Evolutionary conservation across 2,113 vertebrate species (phyloP), one percentile per base, ranked within the genome.

Genomic region (Macaca mulatta): DNA sequence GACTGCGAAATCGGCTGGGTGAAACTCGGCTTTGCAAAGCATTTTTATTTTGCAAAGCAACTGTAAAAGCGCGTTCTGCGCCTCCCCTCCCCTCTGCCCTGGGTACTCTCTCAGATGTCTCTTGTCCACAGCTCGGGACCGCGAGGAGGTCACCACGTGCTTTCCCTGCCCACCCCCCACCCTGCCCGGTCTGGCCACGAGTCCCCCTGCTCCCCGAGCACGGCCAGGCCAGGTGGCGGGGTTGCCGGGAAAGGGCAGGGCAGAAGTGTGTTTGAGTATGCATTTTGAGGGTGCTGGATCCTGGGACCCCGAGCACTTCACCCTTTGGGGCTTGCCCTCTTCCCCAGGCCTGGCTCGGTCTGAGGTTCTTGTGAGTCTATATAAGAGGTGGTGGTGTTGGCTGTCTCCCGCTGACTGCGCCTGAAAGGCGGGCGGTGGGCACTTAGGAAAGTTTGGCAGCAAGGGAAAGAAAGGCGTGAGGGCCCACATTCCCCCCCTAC

Each of bases 401-500:
- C 82, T 35, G 67, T 75, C n/a, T 94, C 64, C 35, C 27, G 12
- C 25, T 74, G 79, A 79, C 59, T 80, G 94, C 45, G n/a, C 70
- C 69, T 55, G 59, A 80, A 80, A 92, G 78, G 93, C 40, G 11
- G 80, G n/a, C 69, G 14, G 80, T 96, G 88, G 98, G 89, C 90
- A 96, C 93, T 97, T 96, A 11, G 17, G 50, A 98, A 98, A 98
- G 96, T 98, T 98, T 98, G 96, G 59, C 67, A 81, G 84, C 38
- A 30, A 48, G 61, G 45, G n/a, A 59, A 90, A 95, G 84, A 93
- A 93, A 96, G 83, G 75, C 64, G 2, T 38, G 83, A 96, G 38
- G 69, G 30, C 78, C 83, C 61, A 35, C 57, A 67, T 50, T n/a
- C 61, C 32, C 59, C 38, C 59, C 23, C 50, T 38, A 64, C 40